Evolutionary conservation across 1,140 invertebrate genomes (phyloP), one percentile per base, ranked within the genome.

Genomic region (Drosophila quadrilineata): DNA sequence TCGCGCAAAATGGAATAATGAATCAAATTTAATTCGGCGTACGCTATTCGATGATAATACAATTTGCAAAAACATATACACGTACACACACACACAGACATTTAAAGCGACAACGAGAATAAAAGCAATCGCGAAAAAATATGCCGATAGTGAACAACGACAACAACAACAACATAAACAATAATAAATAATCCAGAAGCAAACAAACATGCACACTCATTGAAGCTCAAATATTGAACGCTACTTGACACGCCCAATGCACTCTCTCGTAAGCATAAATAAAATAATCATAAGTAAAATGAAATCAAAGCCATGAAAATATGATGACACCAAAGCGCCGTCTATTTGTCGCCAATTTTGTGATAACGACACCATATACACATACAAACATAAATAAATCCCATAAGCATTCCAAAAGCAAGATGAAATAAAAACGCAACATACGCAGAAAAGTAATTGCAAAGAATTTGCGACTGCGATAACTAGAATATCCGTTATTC

Each of bases 401-500:
- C 19, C 33, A 21, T 41, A 41, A 22, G 12, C 17, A 41, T 22
- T n/a, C n/a, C 16, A 41, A 1, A 35, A 14, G 10, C 12, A 35
- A 6, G 16, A 35, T 12, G 24, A 5, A 41, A 41, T 19, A 28
- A 10, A 48, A 38, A 21, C 9, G 9, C 22, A 26, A 45, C 22
- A n/a, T n/a, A n/a, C n/a, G 40, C 21, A 58, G n/a, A 40, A 74
- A 36, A 43, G 29, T 14, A 67, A 62, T 49, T 53, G n/a, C n/a
- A n/a, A n/a, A n/a, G n/a, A n/a, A n/a, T n/a, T n/a, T n/a, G n/a
- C n/a, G n/a, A n/a, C n/a, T n/a, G 35, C 48, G 49, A 49, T 67
- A 66, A 77, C 82, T 82, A 48, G 71, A 68, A 72, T 84, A 71
- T 71, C 76, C 76, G 76, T 80, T 80, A 75, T 68, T 72, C 72